Base-by-base conservation (phyloP, 2,797 vertebrate genomes). In the Meriones psammophilus region DNA sequence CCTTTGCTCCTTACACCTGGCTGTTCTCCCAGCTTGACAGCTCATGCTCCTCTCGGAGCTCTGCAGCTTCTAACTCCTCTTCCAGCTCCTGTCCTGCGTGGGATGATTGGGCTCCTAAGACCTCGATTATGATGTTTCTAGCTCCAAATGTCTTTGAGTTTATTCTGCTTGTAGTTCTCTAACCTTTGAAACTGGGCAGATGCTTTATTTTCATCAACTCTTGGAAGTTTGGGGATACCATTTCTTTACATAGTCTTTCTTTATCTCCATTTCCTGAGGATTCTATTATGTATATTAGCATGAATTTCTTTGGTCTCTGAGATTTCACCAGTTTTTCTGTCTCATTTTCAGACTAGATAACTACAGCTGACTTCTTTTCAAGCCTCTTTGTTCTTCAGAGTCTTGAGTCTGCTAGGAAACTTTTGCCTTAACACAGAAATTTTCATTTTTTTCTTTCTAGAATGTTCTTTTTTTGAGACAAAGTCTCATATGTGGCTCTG, bases 221-320 rank as follows among this genome's bases (percentile, higher is more conserved):
- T 88, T 50, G 26, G 8, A 54, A 73, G n/a, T 18, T 42, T 71
- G 69, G 30, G 20, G 33, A 13, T 36, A 62, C 22, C 33, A 39
- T 64, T 88, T 79, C 39, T 89, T 71, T 73, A 81, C 50, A 39
- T 73, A 66, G 71, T 39, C 66, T 88, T 88, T 87, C 77, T 92
- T 92, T 60, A 12, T 26, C 15, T n/a, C 39, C 91, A 5, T 42
- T 20, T n/a, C 78, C 56, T 54, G 68, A 76, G 42, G 24, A 14
- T 50, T 12, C 5, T 33, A n/a, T 68, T 80, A 22, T 73, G 4
- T 73, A 0, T 33, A n/a, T 94, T 46, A 30, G 14, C 81, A 84
- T 66, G 30, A 71, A 73, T 66, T 46, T 39, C 24, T 17, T 13
- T 58, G 28, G 5, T 66, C 30, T 84, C 69, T 88, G 78, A 78